Percentiles rank a stretch among this genome's conserved stretches.
Conservation (phyloP, 2,797 vertebrate species). For the Columba guinea region DNA sequence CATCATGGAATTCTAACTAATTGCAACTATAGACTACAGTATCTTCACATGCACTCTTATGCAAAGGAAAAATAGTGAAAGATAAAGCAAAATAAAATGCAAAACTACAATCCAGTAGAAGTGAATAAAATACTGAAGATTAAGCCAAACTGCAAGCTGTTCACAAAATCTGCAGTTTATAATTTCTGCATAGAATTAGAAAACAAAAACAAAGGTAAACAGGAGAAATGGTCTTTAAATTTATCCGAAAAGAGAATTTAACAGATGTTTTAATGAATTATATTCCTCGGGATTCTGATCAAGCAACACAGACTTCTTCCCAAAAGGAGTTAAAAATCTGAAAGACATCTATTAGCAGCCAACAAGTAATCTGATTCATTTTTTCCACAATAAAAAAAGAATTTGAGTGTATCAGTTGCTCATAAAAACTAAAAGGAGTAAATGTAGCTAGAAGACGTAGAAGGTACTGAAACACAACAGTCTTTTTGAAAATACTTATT, state of each 20-base stretch:
- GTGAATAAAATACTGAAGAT: not conserved
- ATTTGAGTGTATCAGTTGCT: not conserved
- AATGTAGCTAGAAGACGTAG: not conserved
- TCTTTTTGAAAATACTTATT: not conserved
- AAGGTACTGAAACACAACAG: not conserved
- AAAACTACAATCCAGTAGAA: not conserved
- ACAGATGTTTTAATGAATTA: not conserved
- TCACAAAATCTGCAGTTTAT: not conserved
- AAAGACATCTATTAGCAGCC: not conserved
- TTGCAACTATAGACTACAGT: not conserved
- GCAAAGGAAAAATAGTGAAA: not conserved
- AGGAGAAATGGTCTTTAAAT: not conserved
- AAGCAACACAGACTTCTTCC: not conserved
- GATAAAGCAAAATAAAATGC: not conserved
- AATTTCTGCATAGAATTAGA: not conserved
- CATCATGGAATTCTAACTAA: not conserved
- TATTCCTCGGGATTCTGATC: not conserved
- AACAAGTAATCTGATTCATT: not conserved
- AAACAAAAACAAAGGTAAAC: not conserved
- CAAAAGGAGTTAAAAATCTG: not conserved
- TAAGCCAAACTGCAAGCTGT: not conserved
- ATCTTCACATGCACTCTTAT: not conserved
- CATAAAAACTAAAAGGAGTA: not conserved
- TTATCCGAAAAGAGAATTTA: not conserved
- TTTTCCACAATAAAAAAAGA: not conserved